Percentiles rank a stretch among this genome's conserved stretches.
Evolutionary conservation across 2,888 invertebrate species (phyloP).

Genomic region (Nemapogon koenigi): DNA sequence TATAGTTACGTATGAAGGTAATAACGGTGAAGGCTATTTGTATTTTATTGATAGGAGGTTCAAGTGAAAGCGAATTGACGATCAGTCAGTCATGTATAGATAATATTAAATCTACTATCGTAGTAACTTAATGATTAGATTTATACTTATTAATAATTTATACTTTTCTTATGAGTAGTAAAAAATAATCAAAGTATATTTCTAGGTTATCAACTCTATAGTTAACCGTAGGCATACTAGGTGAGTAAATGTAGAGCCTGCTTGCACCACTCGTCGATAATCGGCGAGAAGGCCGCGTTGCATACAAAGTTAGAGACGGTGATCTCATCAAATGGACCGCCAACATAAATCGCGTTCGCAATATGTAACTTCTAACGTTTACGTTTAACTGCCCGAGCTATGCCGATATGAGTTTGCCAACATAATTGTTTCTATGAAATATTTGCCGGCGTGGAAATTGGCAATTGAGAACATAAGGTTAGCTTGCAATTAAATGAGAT

Average conservation of each 20-base stretch:
- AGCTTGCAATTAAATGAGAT: neutral
- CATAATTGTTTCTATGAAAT: constrained; percentile 63
- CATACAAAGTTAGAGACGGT: constrained; percentile 55
- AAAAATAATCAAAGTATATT: too few relatives aligned
- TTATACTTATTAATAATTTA: too few relatives aligned
- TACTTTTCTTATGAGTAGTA: too few relatives aligned
- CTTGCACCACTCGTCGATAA: constrained; percentile 39
- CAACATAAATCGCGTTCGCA: constrained; percentile 49
- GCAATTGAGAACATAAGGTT: neutral
- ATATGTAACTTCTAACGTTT: constrained; percentile 50
- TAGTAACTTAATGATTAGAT: too few relatives aligned
- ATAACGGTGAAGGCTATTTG: too few relatives aligned
- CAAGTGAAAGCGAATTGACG: too few relatives aligned
- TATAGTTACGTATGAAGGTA: too few relatives aligned
- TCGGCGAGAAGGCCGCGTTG: constrained; percentile 47
- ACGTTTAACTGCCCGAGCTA: neutral
- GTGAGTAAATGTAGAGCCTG: neutral
- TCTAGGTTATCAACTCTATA: too few relatives aligned
- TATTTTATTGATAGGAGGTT: too few relatives aligned
- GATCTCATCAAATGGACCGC: constrained; percentile 64
- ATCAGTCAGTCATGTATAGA: too few relatives aligned
- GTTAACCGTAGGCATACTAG: neutral
- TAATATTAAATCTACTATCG: too few relatives aligned
- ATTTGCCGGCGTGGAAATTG: neutral
- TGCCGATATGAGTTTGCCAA: constrained; percentile 44